These are phyloP conservation scores for Threskiornis aethiopicus DNA, from an alignment of 2,797 vertebrate genomes.

Conservation along the genomic window DNA sequence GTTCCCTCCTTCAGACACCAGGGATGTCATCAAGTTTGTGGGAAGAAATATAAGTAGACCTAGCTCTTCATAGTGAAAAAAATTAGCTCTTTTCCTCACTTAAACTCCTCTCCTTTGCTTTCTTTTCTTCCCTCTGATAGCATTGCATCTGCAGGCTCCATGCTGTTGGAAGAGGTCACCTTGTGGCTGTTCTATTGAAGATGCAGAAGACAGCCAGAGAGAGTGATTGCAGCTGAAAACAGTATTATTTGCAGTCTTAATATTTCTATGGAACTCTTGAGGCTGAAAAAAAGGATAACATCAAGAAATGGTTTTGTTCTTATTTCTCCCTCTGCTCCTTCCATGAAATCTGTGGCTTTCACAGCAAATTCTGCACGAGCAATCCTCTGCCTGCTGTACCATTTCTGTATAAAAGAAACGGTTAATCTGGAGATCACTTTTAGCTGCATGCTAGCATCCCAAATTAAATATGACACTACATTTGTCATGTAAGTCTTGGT, in stretches of 20 bases:
- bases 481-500: slow-evolving; percentile 66
- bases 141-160: neutral
- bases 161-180: slow-evolving; percentile 33
- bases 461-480: slow-evolving; percentile 66
- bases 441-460: slow-evolving; percentile 50
- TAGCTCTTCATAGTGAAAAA: neutral
- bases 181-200: slow-evolving; percentile 16
- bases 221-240: slow-evolving; percentile 31
- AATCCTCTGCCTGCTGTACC: neutral
- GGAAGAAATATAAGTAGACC: neutral
- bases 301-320: neutral
- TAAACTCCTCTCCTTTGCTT: neutral
- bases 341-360: neutral
- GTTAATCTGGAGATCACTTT: slow-evolving; percentile 59
- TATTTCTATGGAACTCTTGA: slow-evolving; percentile 41
- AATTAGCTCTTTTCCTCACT: neutral
- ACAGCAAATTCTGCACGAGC: neutral
- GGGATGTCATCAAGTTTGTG: neutral
- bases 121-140: neutral
- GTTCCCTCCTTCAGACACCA: neutral
- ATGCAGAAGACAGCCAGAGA: slow-evolving; percentile 8
- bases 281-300: neutral
- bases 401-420: neutral
- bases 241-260: slow-evolving; percentile 35
- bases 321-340: slow-evolving; percentile 3